Base-by-base conservation (phyloP, 2,888 invertebrate species). In the Marasmarcha lunaedactyla region DNA sequence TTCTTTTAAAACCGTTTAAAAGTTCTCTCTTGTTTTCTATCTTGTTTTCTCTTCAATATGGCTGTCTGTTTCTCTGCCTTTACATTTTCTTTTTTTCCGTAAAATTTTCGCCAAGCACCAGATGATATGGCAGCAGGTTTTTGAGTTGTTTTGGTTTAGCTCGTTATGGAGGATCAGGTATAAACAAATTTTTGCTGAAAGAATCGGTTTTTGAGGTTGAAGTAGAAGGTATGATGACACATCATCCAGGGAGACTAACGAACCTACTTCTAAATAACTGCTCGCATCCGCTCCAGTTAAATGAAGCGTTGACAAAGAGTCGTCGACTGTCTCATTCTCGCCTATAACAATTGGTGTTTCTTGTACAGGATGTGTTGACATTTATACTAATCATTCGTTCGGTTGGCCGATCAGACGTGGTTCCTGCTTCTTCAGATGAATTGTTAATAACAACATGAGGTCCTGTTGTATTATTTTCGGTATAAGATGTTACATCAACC, bases 81-180 rank as follows among this genome's bases (percentile, higher is more conserved):
- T 37, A 30, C 25, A 39, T 39, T 42, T 42, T 42, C 42, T 42
- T 39, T 42, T 35, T 42, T 25, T 38, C 41, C 43, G 33, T 40
- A 40, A 35, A 37, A 35, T 38, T 40, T 36, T 40, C 38, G 43
- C 38, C 38, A 38, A 38, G 38, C 43, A 36, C 41, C 39, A 37
- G 38, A 40, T 41, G 40, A 38, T 38, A 37, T 38, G 27, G 43
- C 40, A 41, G 41, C 39, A 37, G 41, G 43, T 41, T 38, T 37
- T 41, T 43, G 38, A 39, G 38, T 36, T 40, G 25, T 27, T 40
- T 40, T 42, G 35, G 37, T 43, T 41, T 37, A 13, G 40, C 38
- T 38, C 40, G 40, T 43, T 43, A 40, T 38, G 40, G 40, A 40
- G 43, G 43, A 36, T 43, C 34, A 25, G 40, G 42, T 36, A 40